Percentiles rank a stretch among this genome's conserved stretches.
These are phyloP conservation scores for Ophiothrix spiculata DNA, from an alignment of 35 echinoderm and acorn worm genomes.

Conservation along the genomic window DNA sequence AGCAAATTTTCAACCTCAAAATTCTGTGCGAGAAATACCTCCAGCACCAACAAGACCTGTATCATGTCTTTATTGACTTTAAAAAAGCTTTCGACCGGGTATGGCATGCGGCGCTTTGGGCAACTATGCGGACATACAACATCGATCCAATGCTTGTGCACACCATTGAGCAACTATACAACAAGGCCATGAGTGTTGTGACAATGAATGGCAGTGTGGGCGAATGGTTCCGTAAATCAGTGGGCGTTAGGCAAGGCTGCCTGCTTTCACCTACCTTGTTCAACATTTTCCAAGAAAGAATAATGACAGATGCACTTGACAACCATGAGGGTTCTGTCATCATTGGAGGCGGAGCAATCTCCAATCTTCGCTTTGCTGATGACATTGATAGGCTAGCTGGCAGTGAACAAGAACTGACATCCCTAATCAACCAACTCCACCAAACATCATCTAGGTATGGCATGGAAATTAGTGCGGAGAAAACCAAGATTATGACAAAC, in stretches of 20 bases:
- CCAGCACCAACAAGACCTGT: constrained; percentile 21
- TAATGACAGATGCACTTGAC: background rate
- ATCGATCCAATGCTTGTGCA: background rate
- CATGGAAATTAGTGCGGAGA: constrained; percentile 35
- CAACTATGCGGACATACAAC: background rate
- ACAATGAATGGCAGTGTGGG: background rate
- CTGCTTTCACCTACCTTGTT: background rate
- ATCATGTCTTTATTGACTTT: background rate
- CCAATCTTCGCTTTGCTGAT: constrained; percentile 21
- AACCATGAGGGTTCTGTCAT: background rate
- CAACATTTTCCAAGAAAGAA: background rate
- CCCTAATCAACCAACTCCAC: background rate
- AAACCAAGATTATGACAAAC: constrained; percentile 36
- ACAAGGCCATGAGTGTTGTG: background rate
- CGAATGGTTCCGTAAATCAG: background rate
- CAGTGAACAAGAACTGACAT: constrained; percentile 15
- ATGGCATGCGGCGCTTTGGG: background rate
- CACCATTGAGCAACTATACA: background rate
- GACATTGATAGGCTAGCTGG: constrained; percentile 52
- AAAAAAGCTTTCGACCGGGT: background rate
- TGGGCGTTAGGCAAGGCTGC: background rate
- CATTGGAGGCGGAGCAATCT: background rate
- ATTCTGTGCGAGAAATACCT: too few relatives aligned
- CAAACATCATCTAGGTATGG: constrained; percentile 20
- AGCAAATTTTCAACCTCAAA: too few relatives aligned